Evolutionary conservation across 2,113 vertebrate genomes (phyloP).

Genomic region (Psittacara wagleri): DNA sequence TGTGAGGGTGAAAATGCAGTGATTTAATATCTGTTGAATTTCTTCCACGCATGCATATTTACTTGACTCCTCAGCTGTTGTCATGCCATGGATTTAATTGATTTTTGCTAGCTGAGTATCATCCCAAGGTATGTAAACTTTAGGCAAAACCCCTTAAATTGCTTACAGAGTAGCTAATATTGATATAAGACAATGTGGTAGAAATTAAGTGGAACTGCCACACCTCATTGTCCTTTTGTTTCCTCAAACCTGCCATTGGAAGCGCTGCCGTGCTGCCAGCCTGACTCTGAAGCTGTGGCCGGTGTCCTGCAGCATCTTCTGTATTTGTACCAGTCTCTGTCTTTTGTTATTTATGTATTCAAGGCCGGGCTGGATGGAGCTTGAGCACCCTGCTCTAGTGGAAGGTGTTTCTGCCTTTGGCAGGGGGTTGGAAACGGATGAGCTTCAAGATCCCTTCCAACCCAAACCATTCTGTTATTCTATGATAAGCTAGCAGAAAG

Average conservation of each 20-base stretch:
- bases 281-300: neutral
- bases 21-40: neutral
- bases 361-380: neutral
- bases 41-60: neutral
- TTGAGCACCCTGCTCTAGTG: neutral
- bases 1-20: neutral
- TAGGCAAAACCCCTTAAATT: neutral
- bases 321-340: neutral
- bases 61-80: slow-evolving; percentile 16
- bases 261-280: neutral
- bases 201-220: neutral
- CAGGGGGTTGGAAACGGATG: neutral
- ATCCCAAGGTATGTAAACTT: neutral
- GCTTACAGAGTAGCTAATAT: neutral
- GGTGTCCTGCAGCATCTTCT: neutral
- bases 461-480: neutral
- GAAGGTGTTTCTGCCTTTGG: too few species aligned
- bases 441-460: neutral
- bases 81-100: slow-evolving; percentile 3
- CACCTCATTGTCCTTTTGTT: neutral
- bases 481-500: neutral
- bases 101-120: neutral
- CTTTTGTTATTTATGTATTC: accelerated
- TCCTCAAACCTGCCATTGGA: neutral
- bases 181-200: neutral